Percentiles rank a stretch among this genome's conserved stretches.
Evolutionary conservation across 2,888 invertebrate genomes (phyloP).

Genomic region (Cheilosia variabilis): DNA sequence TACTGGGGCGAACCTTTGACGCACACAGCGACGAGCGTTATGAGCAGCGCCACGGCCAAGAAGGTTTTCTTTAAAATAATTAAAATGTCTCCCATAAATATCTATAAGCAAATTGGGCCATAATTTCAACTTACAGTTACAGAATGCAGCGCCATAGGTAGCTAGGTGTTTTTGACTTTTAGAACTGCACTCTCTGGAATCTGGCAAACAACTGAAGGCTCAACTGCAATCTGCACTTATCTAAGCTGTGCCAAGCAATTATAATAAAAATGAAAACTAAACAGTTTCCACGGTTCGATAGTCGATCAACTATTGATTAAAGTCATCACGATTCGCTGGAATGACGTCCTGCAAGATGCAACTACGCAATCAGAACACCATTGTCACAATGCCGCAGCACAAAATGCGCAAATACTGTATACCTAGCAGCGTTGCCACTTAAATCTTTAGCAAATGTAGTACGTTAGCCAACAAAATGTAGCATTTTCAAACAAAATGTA

Average conservation of each 20-base stretch:
- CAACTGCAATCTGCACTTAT: background rate
- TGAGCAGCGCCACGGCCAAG: constrained; percentile 7
- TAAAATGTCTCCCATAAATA: too few species aligned
- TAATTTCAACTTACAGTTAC: constrained; percentile 27
- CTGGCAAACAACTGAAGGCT: constrained; percentile 26
- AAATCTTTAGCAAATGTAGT: too few species aligned
- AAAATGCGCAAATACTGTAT: too few species aligned
- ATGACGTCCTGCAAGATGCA: background rate
- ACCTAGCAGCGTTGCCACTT: too few species aligned
- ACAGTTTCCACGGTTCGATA: constrained; percentile 28
- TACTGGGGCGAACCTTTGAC: constrained; percentile 31
- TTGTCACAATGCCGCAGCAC: too few species aligned
- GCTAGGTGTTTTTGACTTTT: background rate
- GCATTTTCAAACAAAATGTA: too few species aligned
- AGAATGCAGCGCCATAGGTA: constrained; percentile 19
- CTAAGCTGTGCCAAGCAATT: background rate
- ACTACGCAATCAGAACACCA: too few species aligned
- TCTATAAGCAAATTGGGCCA: background rate
- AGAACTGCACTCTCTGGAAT: constrained; percentile 12
- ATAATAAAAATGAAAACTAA: constrained; percentile 8
- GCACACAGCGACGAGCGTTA: background rate
- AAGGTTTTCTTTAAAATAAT: constrained; percentile 10
- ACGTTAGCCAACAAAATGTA: too few species aligned
- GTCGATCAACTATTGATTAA: constrained; percentile 9
- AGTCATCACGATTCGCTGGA: constrained; percentile 21